phyloP scores from a whole-genome alignment of 2,888 invertebrate genomes.

The Keiferia lycopersicella region DNA sequence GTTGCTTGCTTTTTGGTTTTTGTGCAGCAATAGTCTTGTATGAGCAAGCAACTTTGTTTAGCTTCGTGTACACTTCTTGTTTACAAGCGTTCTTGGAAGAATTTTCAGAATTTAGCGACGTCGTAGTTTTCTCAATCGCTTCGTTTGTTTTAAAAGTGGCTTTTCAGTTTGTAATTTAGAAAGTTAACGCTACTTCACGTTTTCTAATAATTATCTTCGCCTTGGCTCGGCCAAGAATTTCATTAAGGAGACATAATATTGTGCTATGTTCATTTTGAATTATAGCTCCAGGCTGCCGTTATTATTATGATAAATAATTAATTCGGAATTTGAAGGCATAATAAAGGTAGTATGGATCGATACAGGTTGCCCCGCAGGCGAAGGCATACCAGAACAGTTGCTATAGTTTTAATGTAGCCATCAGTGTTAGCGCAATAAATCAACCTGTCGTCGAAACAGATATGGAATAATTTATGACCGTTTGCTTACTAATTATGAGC shows the following conservation, averaged over 20 bases:
- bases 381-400: slow-evolving; percentile 14
- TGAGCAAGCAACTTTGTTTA: slow-evolving; percentile 19
- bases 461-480: slow-evolving; percentile 39
- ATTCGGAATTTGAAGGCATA: slow-evolving; percentile 7
- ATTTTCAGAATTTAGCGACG: background rate
- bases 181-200: background rate
- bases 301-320: background rate
- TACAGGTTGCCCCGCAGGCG: slow-evolving; percentile 14
- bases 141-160: background rate
- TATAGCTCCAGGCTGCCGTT: too few relatives aligned
- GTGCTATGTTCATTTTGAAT: too few relatives aligned
- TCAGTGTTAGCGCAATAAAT: slow-evolving; percentile 27
- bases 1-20: slow-evolving; percentile 26
- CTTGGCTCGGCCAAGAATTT: too few relatives aligned
- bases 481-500: slow-evolving; percentile 47
- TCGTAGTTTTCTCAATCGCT: background rate
- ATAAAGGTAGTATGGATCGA: background rate
- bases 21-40: slow-evolving; percentile 21
- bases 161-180: background rate
- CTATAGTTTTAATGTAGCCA: slow-evolving; percentile 11
- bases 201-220: background rate
- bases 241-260: too few relatives aligned
- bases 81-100: background rate
- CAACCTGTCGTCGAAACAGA: slow-evolving; percentile 24
- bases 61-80: background rate